These are phyloP conservation scores for Drosophila nigrodunni DNA, from an alignment of 1,140 invertebrate species.

Conservation along the genomic window DNA sequence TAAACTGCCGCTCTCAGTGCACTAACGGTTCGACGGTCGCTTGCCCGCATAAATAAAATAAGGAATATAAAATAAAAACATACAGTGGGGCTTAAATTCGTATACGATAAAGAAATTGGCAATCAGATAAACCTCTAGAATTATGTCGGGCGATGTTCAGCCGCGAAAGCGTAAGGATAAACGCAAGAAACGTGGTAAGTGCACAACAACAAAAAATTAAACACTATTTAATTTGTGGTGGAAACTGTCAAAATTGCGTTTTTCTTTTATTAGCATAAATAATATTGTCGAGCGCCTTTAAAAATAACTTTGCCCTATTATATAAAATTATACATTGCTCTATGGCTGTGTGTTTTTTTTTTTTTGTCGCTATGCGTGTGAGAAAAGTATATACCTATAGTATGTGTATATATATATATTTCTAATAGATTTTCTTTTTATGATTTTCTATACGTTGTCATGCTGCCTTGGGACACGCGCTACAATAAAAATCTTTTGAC, in stretches of 20 bases:
- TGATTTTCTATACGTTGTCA: slow-evolving; percentile 41
- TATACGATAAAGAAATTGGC: slow-evolving; percentile 37
- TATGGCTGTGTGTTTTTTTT: slow-evolving; percentile 25
- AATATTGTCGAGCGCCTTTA: slow-evolving; percentile 82
- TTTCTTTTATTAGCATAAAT: slow-evolving; percentile 81
- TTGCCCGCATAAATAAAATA: neutral
- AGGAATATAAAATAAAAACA: slow-evolving; percentile 21
- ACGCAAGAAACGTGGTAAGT: slow-evolving; percentile 89
- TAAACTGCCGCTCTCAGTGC: too few relatives aligned
- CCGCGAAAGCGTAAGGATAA: slow-evolving; percentile 90
- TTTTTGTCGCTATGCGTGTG: slow-evolving; percentile 78
- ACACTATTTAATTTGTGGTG: slow-evolving; percentile 1
- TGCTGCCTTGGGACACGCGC: slow-evolving; percentile 15
- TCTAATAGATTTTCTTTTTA: slow-evolving; percentile 48
- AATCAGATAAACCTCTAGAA: slow-evolving; percentile 37
- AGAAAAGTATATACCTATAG: slow-evolving; percentile 45
- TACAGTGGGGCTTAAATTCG: slow-evolving; percentile 28
- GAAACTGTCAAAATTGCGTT: slow-evolving; percentile 47
- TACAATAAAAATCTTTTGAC: slow-evolving; percentile 24
- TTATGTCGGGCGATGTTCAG: slow-evolving; percentile 90
- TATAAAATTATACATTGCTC: slow-evolving; percentile 82
- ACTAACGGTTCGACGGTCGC: slow-evolving; percentile 32
- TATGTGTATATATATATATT: slow-evolving; percentile 26
- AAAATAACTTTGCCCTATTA: slow-evolving; percentile 84
- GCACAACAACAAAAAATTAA: neutral